Conservation (phyloP, 2,888 invertebrate genomes). For the Ormyrus nitidulus region DNA sequence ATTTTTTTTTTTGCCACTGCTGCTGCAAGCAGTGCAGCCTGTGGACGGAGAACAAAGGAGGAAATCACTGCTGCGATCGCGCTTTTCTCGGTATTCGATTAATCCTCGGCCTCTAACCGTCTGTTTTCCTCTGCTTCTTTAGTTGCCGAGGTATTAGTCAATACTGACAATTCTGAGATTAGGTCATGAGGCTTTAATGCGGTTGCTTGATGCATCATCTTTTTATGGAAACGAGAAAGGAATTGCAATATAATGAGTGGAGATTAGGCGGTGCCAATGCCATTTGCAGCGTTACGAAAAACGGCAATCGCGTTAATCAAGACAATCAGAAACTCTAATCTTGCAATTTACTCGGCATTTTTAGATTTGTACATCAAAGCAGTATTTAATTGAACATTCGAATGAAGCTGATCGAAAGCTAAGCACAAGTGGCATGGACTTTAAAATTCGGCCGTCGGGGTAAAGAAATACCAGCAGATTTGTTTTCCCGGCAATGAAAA, state of each 20-base stretch:
- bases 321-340: no score
- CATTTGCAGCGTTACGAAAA: no score
- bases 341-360: no score
- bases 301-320: no score
- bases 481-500: slow-evolving; percentile 35
- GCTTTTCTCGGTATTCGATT: slow-evolving; percentile 32
- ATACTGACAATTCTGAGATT: no score
- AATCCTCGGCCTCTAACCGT: neutral
- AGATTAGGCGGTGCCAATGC: no score
- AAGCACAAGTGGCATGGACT: neutral
- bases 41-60: neutral
- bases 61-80: slow-evolving; percentile 16
- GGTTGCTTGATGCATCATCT: neutral
- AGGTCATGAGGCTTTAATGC: no score
- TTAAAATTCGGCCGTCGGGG: slow-evolving; percentile 12
- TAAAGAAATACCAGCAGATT: slow-evolving; percentile 25
- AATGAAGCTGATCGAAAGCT: slow-evolving; percentile 15
- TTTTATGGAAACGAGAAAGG: neutral
- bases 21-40: no score
- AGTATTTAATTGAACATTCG: neutral
- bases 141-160: no score
- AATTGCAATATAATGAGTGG: neutral
- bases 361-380: no score
- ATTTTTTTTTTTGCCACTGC: no score
- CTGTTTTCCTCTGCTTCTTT: neutral